Evolutionary conservation across 2,888 invertebrate species (phyloP).

Genomic region (Drosophila demipolita): DNA sequence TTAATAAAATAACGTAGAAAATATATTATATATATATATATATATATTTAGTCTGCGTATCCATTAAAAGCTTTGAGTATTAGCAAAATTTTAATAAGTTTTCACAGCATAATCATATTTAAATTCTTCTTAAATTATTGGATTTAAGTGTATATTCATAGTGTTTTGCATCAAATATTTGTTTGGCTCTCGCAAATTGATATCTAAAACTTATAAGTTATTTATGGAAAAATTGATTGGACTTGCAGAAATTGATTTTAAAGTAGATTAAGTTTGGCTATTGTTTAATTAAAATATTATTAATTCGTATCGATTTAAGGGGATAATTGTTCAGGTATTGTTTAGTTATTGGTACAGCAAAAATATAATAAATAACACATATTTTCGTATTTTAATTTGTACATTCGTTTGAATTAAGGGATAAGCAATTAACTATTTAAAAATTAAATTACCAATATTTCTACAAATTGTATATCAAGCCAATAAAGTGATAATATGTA

Average conservation of each 20-base stretch:
- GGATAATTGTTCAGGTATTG: neutral
- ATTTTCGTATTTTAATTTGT: neutral
- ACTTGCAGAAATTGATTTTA: neutral
- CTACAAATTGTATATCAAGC: neutral
- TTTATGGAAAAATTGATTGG: neutral
- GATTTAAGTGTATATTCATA: rapidly evolving
- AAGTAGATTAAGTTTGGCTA: neutral
- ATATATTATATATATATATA: too few species aligned
- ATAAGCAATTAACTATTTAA: neutral
- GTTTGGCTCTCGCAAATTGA: neutral
- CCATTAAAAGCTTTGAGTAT: neutral
- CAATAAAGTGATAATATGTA: neutral
- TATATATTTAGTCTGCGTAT: neutral
- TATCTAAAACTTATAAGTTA: neutral
- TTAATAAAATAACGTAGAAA: too few species aligned
- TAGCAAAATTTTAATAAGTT: neutral
- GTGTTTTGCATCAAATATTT: neutral
- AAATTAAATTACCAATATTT: neutral
- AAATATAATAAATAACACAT: neutral
- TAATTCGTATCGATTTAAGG: neutral
- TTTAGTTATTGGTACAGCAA: too few species aligned
- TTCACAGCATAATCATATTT: neutral
- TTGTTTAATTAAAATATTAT: neutral
- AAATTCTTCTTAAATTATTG: neutral
- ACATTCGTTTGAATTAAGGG: neutral